Evolutionary conservation across 2,113 vertebrate genomes (phyloP).

Genomic region (Gymnorhina tibicen): DNA sequence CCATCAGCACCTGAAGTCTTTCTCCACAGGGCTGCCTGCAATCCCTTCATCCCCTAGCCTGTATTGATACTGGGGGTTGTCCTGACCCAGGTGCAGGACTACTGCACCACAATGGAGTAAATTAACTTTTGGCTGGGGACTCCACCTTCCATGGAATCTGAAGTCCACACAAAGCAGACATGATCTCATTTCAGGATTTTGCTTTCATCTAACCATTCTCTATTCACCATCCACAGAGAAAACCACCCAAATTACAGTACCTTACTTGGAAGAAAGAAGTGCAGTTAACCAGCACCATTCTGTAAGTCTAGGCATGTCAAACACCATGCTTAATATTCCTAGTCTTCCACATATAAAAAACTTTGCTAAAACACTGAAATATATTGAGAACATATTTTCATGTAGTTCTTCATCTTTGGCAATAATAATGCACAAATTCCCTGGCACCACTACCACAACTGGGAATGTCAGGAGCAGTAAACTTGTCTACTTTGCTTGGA

Average conservation of each 20-base stretch:
- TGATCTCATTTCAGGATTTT: constrained; percentile 39
- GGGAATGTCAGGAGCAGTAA: background rate
- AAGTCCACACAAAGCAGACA: constrained; percentile 29
- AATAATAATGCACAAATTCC: background rate
- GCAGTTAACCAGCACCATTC: background rate
- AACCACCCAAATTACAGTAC: background rate
- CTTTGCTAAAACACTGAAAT: background rate
- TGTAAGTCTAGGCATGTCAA: background rate
- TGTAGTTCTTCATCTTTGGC: constrained; percentile 1
- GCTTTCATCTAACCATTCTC: constrained; percentile 9
- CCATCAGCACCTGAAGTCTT: background rate
- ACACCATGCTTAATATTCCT: background rate
- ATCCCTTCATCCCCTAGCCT: background rate
- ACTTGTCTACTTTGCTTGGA: background rate
- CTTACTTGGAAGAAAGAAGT: background rate
- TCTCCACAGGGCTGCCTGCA: background rate
- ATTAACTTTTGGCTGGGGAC: background rate
- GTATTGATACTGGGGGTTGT: background rate
- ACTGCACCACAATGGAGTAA: background rate
- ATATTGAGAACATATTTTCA: constrained; percentile 21
- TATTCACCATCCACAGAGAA: background rate
- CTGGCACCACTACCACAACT: background rate
- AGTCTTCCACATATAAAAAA: background rate
- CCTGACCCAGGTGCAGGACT: background rate
- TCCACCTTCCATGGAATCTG: background rate